Evolutionary conservation across 1,140 invertebrate genomes (phyloP), one percentile per base, ranked within the genome.

Genomic region (Nilaparvata lugens): DNA sequence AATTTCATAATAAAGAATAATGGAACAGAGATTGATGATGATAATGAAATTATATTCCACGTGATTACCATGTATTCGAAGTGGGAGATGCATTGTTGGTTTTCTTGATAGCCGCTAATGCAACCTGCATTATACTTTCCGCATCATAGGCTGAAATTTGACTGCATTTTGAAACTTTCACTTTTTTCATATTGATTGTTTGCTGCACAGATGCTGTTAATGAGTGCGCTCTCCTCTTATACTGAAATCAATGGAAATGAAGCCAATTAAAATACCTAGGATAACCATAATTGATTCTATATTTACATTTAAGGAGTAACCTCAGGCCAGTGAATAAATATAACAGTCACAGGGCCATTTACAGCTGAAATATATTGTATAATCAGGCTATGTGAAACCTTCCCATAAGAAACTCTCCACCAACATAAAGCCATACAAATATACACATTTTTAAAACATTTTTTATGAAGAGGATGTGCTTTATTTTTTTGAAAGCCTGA

Each of bases 101-200:
- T 67, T 65, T 64, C 64, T 69, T 69, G 64, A 77, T 71, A 70
- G 76, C 45, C 59, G 53, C 18, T 52, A 60, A 56, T 62, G 71
- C 60, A 65, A 63, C 55, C 60, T 21, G 52, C 65, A 61, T 52
- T 65, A 69, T 61, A 62, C 71, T 65, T 72, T 79, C 42, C 71
- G 71, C 61, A 72, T 72, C 59, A 71, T 69, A 63, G 72, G 64
- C 43, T 72, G 64, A 11, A 59, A 63, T 28, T 70, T 69, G 19
- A n/a, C 58, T 56, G 14, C 65, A 67, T 43, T 65, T 64, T 24
- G 66, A 63, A 54, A 53, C 58, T 14, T 66, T 25, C 14, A 45
- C 56, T 16, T 60, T 59, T 35, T 58, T 62, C 13, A 43, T 53
- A 24, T 65, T 40, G 18, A 58, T 52, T 19, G 57, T 52, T 21